Evolutionary conservation across 2,888 invertebrate species (phyloP), one percentile per base, ranked within the genome.

Genomic region (Protodeltote pygarga): DNA sequence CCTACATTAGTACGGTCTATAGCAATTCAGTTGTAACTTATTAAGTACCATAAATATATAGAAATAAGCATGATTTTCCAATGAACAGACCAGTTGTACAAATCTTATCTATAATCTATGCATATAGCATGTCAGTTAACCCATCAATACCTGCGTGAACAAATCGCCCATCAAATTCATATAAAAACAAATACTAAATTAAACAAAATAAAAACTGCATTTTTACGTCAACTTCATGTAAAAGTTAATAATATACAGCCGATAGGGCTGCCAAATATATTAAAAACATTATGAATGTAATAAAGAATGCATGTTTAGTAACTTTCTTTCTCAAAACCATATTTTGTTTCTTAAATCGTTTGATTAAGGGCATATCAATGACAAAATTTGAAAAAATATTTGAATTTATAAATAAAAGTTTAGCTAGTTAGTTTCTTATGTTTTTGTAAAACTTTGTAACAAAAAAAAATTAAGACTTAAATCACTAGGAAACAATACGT

Each of bases 81-180:
- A 27, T 14, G 3, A 5, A 17, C 5, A 25, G 16, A 41, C 10
- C 15, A 11, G 10, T 27, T 23, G 32, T 9, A 4, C 27, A 28
- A 48, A 46, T 60, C 33, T 44, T 16, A 52, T 60, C 31, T 28
- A 8, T 0, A 32, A 48, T 48, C 20, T 48, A 48, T 20, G 14
- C 23, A 20, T 27, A 13, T 6, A 13, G 39, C 37, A 24, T 40
- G 33, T 38, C 27, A 57, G 17, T 51, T 60, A 60, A 64, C 55
- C n/a, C 55, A 42, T 32, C n/a, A 5, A 3, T 31, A 40, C 16
- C 19, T 25, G 9, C n/a, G 39, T 28, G 9, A 33, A 38, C 33
- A 23, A 27, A 37, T 40, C 9, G 14, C 8, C 25, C n/a, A 50
- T 63, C 42, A 46, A 25, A 38, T 39, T 41, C 10, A 37, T 9